Base-by-base conservation (phyloP, 2,888 invertebrate species). In the Tridacna crocea region DNA sequence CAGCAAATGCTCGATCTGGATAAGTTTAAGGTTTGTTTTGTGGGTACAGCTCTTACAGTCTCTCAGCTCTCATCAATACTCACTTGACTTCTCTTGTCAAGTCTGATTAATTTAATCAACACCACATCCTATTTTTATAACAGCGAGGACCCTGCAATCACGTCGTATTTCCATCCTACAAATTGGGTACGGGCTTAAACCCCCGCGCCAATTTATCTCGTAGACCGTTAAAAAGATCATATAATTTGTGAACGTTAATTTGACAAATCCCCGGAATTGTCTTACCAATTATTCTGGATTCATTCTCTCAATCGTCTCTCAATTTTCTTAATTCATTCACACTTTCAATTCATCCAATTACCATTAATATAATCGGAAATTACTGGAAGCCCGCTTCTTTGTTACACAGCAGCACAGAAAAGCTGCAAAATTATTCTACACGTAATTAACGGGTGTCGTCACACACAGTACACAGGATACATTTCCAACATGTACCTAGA, bases 311-410 rank as follows among this genome's bases (percentile, higher is more conserved):
- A 83, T 83, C 77, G 83, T 58, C 77, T 75, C 79, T 77, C 83
- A 83, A 83, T 83, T 83, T 83, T 80, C 83, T 78, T 77, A 80
- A 80, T 83, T 80, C 83, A 72, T 80, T 75, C 83, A 77, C 83
- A 74, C 77, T 83, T 80, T 68, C 70, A 75, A 80, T 80, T 80
- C 83, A 83, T 83, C 79, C 80, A 83, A 83, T 83, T 80, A 83
- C 73, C 75, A 80, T 65, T 75, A 77, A 80, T 80, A 75, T 75
- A 63, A 77, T 80, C 68, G 81, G 76, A 77, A 75, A 73, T 75
- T 47, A 47, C 24, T 70, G 15, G 70, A 24, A 51, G 22, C 61
- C 22, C 61, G 61, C 12, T 61, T 10, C 17, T 19, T 55, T 19
- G 17, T 22, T 68, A 68, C 4, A 6, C 70, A 17, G n/a, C 22